phyloP scores from a whole-genome alignment of 1,140 invertebrate species.

The Pantala flavescens region DNA sequence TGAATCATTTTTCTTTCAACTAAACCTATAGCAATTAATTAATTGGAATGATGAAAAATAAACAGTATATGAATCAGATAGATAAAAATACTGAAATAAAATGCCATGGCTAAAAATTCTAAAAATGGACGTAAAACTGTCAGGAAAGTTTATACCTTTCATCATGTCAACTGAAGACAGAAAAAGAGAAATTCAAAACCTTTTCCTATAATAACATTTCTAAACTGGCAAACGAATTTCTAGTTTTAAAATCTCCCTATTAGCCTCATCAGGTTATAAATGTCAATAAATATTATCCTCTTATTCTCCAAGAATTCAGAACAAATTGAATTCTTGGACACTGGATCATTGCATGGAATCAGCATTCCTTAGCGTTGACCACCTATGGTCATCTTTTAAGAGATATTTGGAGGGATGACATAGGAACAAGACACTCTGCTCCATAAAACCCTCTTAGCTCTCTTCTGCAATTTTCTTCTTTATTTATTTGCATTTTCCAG shows the following conservation, averaged over 20 bases:
- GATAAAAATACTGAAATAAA: no score
- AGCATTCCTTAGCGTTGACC: neutral
- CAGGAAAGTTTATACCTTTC: no score
- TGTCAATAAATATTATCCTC: neutral
- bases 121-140: no score
- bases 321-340: neutral
- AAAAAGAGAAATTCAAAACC: no score
- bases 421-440: neutral
- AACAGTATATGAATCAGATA: no score
- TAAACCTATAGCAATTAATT: no score
- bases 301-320: neutral
- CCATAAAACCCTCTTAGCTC: neutral
- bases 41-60: no score
- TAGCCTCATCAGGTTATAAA: neutral
- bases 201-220: neutral
- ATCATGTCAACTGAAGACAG: no score
- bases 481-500: neutral
- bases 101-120: no score
- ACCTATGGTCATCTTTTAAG: neutral
- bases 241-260: neutral
- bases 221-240: neutral
- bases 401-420: neutral
- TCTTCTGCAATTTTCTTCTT: neutral
- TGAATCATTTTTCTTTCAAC: neutral
- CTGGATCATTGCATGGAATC: neutral